Base-by-base conservation (phyloP, 2,888 invertebrate species). In the Andrena praecox region DNA sequence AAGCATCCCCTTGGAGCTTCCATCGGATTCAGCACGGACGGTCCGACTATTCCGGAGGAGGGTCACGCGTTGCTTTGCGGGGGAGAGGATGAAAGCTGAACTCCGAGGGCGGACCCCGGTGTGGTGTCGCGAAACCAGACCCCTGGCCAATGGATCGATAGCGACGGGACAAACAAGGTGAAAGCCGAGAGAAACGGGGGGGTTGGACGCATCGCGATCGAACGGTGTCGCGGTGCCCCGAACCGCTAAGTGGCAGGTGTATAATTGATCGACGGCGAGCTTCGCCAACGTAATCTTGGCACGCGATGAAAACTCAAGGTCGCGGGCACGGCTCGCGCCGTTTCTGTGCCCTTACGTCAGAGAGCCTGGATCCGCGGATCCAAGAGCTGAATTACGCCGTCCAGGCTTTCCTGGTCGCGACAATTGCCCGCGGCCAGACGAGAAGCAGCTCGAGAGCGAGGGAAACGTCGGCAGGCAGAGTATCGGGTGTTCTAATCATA, bases 231-330 rank as follows among this genome's bases (percentile, higher is more conserved):
- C 52, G 52, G 20, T 56, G 12, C 27, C 24, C 24, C 27, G 24
- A 56, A 56, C 10, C 48, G 59, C 33, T 56, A 52, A 76, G 12
- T 54, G 42, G 64, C 63, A 69, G 64, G 63, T 72, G 66, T 84
- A 85, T 83, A 90, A 89, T 85, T 89, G 86, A 87, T 86, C 85
- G 84, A 75, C 76, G 59, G 1, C 42, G 84, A 82, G 76, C 59
- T 68, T 82, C 77, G 83, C 73, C 85, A 82, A 82, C 83, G 84
- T 89, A 91, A 91, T 91, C 90, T 91, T 91, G 90, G 91, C 91
- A 90, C 90, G 89, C 88, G 88, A 88, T 89, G 90, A 90, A 90
- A 87, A 90, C 90, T 89, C 92, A 92, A 92, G 93, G 93, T 86
- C 85, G 89, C 85, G 85, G 74, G 66, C 85, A 77, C 80, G 81